These are phyloP conservation scores for Otus sunia DNA, from an alignment of 2,113 vertebrate species.

Conservation along the genomic window DNA sequence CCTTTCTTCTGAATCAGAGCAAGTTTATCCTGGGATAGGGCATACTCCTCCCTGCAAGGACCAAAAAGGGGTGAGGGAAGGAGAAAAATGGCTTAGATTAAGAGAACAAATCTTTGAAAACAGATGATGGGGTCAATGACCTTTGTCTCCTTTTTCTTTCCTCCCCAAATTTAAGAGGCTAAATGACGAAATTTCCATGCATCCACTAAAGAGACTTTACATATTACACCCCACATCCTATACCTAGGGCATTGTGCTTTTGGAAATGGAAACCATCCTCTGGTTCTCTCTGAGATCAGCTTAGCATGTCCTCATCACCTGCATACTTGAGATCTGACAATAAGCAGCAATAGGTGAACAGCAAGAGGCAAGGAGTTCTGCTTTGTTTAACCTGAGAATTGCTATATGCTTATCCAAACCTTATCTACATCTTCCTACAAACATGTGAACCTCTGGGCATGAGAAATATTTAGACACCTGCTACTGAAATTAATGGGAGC, in stretches of 20 bases:
- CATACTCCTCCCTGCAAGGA: background rate
- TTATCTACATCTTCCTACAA: constrained; percentile 57
- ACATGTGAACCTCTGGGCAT: constrained; percentile 36
- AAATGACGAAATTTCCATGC: background rate
- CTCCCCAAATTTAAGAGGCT: background rate
- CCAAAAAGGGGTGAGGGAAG: background rate
- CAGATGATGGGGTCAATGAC: background rate
- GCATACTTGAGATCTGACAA: background rate
- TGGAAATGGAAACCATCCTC: background rate
- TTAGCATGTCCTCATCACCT: background rate
- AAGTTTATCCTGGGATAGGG: background rate
- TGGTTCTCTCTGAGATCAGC: background rate
- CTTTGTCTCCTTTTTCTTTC: background rate
- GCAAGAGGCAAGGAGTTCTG: background rate
- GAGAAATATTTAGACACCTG: constrained; percentile 64
- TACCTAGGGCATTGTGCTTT: background rate
- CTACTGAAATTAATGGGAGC: constrained; percentile 51
- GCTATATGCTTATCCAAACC: constrained; percentile 47
- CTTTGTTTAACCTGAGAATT: constrained; percentile 58
- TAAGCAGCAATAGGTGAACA: background rate
- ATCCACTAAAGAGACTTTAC: background rate
- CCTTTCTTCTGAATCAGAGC: constrained; percentile 35
- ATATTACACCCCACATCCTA: background rate
- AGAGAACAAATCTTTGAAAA: background rate
- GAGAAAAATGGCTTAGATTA: background rate